A percentile compares a stretch with the other conserved stretches of the same genome.
Conservation (phyloP, 2,113 vertebrate genomes). For the Hippocampus zosterae region DNA sequence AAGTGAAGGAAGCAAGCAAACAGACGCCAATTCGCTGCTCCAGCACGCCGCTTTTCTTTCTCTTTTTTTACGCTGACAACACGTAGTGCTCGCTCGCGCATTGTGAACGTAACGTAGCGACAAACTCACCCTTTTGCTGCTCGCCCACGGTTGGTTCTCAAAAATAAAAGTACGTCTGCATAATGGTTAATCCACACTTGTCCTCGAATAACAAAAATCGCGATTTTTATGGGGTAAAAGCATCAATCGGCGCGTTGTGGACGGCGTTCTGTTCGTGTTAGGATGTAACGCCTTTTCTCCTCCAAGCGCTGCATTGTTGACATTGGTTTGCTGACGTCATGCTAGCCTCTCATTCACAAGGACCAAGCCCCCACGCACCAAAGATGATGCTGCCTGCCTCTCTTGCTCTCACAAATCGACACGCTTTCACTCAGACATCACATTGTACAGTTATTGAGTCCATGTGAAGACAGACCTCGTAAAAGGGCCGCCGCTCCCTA, state of each 20-base stretch:
- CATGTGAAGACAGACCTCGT: no score
- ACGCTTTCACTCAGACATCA: not conserved
- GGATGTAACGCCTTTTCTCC: slow-evolving; percentile 64
- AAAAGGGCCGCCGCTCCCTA: no score
- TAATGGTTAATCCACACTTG: slow-evolving; percentile 11
- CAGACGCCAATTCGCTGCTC: slow-evolving; percentile 5
- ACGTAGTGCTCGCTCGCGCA: slow-evolving; percentile 6
- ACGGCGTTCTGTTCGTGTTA: slow-evolving; percentile 24
- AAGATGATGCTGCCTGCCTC: slow-evolving; percentile 8
- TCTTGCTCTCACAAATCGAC: not conserved
- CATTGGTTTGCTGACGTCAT: slow-evolving; percentile 71
- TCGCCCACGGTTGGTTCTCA: slow-evolving; percentile 33
- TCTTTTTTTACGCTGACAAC: slow-evolving; percentile 9
- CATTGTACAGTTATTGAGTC: slow-evolving; percentile 11
- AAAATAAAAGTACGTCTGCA: slow-evolving; percentile 23
- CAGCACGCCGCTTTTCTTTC: slow-evolving; percentile 1
- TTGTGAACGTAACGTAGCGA: not conserved
- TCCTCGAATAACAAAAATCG: not conserved
- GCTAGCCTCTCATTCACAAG: slow-evolving; percentile 63
- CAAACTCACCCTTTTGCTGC: slow-evolving; percentile 41
- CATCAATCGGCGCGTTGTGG: slow-evolving; percentile 25
- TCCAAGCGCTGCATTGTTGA: slow-evolving; percentile 71
- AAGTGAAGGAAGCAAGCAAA: slow-evolving; percentile 4
- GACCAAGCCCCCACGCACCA: slow-evolving; percentile 30
- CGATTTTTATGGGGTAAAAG: not conserved